These are phyloP conservation scores for Elmis aenea DNA, from an alignment of 2,888 invertebrate species.

Conservation along the genomic window DNA sequence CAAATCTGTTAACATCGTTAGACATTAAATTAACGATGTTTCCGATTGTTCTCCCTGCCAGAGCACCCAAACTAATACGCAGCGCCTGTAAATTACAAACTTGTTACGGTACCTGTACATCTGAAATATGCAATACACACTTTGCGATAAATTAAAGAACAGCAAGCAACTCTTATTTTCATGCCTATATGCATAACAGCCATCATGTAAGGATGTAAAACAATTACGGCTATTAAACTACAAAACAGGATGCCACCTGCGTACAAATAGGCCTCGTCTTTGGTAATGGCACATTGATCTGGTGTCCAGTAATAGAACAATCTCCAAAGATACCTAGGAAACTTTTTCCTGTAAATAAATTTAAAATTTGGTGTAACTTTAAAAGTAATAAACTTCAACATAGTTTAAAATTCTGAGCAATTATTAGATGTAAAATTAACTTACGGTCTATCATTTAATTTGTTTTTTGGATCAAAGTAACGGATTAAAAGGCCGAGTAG, in stretches of 20 bases:
- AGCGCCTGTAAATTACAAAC: constrained; percentile 56
- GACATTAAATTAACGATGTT: constrained; percentile 66
- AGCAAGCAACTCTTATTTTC: constrained; percentile 66
- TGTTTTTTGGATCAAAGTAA: constrained; percentile 50
- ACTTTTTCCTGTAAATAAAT: constrained; percentile 30
- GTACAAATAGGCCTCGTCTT: constrained; percentile 53
- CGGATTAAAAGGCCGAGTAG: constrained; percentile 51
- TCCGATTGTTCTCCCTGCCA: constrained; percentile 62
- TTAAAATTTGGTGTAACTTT: not conserved
- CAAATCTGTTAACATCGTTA: constrained; percentile 71
- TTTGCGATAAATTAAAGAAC: constrained; percentile 72
- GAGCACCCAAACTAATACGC: constrained; percentile 64
- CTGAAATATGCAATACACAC: constrained; percentile 45
- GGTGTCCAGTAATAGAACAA: constrained; percentile 41
- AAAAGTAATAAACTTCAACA: too few relatives aligned
- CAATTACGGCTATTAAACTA: constrained; percentile 57
- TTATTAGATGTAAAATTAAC: too few relatives aligned
- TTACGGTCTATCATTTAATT: constrained; percentile 30
- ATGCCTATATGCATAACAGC: constrained; percentile 63
- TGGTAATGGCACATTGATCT: constrained; percentile 34
- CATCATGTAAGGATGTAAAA: constrained; percentile 69
- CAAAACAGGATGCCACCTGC: constrained; percentile 53
- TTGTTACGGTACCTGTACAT: not conserved
- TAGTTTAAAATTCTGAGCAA: too few relatives aligned
- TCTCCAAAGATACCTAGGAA: constrained; percentile 38